Conservation (phyloP, 1,140 invertebrate genomes). For the Trichonephila clavata region DNA sequence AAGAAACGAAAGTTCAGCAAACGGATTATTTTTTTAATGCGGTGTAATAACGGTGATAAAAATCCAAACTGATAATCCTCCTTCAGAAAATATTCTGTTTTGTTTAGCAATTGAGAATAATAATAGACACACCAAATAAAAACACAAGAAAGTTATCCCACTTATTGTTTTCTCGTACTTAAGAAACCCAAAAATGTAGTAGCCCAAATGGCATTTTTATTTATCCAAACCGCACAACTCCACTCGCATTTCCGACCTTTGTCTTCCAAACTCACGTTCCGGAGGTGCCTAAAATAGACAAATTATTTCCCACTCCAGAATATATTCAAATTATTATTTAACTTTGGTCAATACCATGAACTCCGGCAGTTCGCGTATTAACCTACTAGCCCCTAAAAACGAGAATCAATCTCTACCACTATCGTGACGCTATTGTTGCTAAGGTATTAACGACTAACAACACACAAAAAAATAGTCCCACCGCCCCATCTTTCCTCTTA, state of each 20-base stretch:
- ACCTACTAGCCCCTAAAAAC: conserved; percentile 67
- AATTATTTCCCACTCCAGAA: not conserved
- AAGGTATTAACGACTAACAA: conserved; percentile 31
- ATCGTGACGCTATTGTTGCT: conserved; percentile 68
- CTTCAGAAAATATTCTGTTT: not conserved
- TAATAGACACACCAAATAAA: not conserved
- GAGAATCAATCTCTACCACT: not conserved
- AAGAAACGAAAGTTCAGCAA: not conserved
- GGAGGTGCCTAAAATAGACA: conserved; percentile 4
- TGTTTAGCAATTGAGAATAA: not conserved
- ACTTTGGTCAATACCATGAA: not conserved
- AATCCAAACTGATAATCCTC: not conserved
- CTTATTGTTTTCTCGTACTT: conserved; percentile 29
- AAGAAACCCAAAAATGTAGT: not conserved
- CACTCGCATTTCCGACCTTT: conserved; percentile 51
- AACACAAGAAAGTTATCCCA: not conserved
- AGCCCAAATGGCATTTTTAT: not conserved
- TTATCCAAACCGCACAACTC: conserved; percentile 4
- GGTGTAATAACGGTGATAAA: not conserved
- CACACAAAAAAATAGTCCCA: conserved; percentile 7
- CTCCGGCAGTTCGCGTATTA: conserved; percentile 25
- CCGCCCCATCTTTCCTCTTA: conserved; percentile 53
- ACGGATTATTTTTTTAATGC: not conserved
- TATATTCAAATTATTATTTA: conserved; percentile 44
- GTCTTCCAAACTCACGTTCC: not conserved